phyloP scores from a whole-genome alignment of 2,888 invertebrate species.

The Dorcus hopei region DNA sequence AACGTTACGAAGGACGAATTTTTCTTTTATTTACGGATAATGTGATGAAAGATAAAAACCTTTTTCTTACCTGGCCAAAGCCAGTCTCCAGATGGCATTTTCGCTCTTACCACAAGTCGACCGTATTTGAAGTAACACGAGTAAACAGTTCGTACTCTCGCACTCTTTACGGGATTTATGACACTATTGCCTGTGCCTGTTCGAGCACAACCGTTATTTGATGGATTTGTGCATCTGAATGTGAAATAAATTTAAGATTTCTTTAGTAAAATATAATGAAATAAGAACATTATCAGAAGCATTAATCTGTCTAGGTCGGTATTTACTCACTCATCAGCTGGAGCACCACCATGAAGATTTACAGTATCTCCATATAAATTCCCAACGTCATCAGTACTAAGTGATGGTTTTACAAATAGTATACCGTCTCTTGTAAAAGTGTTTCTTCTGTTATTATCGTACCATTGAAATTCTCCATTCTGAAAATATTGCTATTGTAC shows the following conservation, averaged over 20 bases:
- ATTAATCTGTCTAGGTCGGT: neutral
- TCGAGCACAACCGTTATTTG: constrained; percentile 59
- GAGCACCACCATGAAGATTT: constrained; percentile 59
- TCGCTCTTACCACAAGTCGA: constrained; percentile 61
- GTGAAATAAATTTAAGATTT: too few relatives aligned
- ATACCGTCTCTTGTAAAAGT: constrained; percentile 58
- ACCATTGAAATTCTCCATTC: constrained; percentile 73
- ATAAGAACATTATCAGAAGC: neutral
- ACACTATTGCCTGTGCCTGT: constrained; percentile 53
- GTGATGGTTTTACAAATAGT: constrained; percentile 61
- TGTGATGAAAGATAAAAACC: constrained; percentile 27
- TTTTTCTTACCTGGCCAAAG: constrained; percentile 54
- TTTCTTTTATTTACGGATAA: too few relatives aligned
- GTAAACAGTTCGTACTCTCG: constrained; percentile 59
- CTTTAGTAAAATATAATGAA: constrained; percentile 35
- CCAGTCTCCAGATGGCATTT: constrained; percentile 71
- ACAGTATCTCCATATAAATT: constrained; percentile 53
- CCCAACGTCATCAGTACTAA: constrained; percentile 56
- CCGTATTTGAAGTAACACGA: constrained; percentile 68
- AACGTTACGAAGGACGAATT: too few relatives aligned
- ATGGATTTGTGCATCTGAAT: constrained; percentile 56
- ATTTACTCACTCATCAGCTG: constrained; percentile 56
- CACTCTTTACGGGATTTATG: constrained; percentile 66
- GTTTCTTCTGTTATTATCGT: constrained; percentile 65
- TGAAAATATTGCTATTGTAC: constrained; percentile 29